Conservation (phyloP, 2,888 invertebrate species). For the Cheilosia vulpina region DNA sequence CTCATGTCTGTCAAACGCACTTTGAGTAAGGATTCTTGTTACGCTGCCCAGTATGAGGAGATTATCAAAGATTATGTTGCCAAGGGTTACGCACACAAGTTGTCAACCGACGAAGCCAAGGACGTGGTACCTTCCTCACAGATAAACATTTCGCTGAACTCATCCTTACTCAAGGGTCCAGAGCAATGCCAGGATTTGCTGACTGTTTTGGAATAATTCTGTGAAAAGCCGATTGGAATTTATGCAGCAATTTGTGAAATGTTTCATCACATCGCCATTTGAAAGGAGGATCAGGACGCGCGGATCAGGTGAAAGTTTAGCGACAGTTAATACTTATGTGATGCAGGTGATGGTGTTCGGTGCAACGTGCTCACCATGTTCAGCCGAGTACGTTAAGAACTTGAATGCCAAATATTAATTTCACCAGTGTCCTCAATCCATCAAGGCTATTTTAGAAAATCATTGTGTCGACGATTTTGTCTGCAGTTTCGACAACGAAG, state of each 20-base stretch:
- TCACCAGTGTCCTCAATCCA: slow-evolving; percentile 7
- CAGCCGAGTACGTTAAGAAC: background rate
- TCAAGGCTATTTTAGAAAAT: slow-evolving; percentile 25
- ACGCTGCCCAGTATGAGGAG: background rate
- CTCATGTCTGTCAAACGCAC: background rate
- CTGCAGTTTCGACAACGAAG: slow-evolving; percentile 42
- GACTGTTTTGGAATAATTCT: slow-evolving; percentile 77
- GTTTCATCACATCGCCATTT: slow-evolving; percentile 73
- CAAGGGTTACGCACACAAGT: background rate
- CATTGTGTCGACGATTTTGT: slow-evolving; percentile 66
- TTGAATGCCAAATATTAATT: background rate
- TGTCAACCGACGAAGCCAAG: background rate
- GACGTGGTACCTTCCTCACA: background rate
- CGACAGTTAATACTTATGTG: no score
- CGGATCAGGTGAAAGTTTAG: background rate
- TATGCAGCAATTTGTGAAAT: slow-evolving; percentile 79
- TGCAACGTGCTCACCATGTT: slow-evolving; percentile 1
- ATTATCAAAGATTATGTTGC: background rate
- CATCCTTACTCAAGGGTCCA: slow-evolving; percentile 76
- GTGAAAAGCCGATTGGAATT: slow-evolving; percentile 76
- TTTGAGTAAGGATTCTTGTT: background rate
- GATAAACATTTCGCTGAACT: background rate
- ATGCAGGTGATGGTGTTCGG: background rate
- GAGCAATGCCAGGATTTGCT: slow-evolving; percentile 75
- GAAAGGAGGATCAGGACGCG: background rate